A percentile compares a stretch with the other conserved stretches of the same genome.
Conservation (phyloP, 2,888 invertebrate genomes). For the Dichetophora obliterata region DNA sequence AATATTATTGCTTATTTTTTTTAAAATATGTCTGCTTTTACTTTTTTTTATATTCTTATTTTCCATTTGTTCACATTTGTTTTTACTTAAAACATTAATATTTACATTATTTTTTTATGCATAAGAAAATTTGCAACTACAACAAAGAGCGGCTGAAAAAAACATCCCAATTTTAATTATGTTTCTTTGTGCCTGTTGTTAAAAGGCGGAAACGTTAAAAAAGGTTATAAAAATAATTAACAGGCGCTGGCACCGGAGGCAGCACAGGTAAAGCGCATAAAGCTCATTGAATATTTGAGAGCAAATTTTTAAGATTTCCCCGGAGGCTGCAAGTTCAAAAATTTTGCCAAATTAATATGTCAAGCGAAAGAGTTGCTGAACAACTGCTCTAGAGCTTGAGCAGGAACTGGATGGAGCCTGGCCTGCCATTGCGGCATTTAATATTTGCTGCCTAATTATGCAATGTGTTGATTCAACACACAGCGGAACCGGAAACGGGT, state of each 20-base stretch:
- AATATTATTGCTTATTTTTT: no score
- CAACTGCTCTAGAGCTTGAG: not conserved
- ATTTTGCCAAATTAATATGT: conserved; percentile 53
- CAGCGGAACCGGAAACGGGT: not conserved
- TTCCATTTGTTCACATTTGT: not conserved
- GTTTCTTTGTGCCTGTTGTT: conserved; percentile 9
- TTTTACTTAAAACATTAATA: conserved; percentile 4
- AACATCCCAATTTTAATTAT: conserved; percentile 36
- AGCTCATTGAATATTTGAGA: conserved; percentile 36
- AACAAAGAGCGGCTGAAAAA: conserved; percentile 11
- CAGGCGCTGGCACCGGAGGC: not conserved
- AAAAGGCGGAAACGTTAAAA: not conserved
- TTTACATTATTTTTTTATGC: conserved; percentile 20
- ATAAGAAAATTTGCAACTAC: not conserved
- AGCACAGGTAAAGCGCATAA: conserved; percentile 21
- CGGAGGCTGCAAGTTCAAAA: conserved; percentile 48
- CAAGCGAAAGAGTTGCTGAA: conserved; percentile 46
- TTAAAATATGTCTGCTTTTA: no score
- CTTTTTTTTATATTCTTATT: no score
- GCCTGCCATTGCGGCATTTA: conserved; percentile 13
- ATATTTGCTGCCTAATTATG: conserved; percentile 51
- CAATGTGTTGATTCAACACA: conserved; percentile 44
- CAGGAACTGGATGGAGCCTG: not conserved
- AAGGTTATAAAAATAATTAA: conserved; percentile 35
- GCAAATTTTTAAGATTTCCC: conserved; percentile 50